Evolutionary conservation across 2,113 vertebrate genomes (phyloP), one percentile per base, ranked within the genome.

Genomic region (Tetrax tetrax): DNA sequence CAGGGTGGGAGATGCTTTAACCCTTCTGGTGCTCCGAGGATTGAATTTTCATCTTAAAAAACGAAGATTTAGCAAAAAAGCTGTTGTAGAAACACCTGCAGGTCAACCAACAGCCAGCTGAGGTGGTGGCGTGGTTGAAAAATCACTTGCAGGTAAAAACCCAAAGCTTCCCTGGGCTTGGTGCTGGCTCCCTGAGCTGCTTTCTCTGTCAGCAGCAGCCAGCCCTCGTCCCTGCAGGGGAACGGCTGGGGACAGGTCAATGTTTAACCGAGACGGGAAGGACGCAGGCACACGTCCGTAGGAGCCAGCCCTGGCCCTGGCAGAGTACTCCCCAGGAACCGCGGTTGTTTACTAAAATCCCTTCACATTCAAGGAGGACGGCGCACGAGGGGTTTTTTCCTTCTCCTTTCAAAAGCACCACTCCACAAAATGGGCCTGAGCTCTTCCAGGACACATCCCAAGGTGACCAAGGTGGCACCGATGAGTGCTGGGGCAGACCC

Each of bases 401-500:
- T 64, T 38, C 75, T 61, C 57, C 72, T 59, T 93, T 47, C 54
- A 12, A 64, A 88, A 66, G 57, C 27, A 21, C 14, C 3, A 3
- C 51, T 33, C 21, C 5, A 37, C 63, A 66, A 80, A 66, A 98
- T 98, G 98, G 98, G 98, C 12, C 81, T 97, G 87, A 91, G 85
- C 47, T 71, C 84, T 41, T 98, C 98, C 33, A 98, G 90, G 90
- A 4, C 74, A 0, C 97, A 93, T 17, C 93, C 85, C 63, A 97
- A 69, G 75, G 96, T 98, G 82, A 98, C 93, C 80, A 97, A 91
- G 93, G 98, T 98, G 75, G 95, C 91, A 13, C 98, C 98, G 1
- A 60, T 97, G 70, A 15, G 21, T 8, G 2, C 4, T 1, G 25
- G 37, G 83, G 97, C 92, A 61, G 89, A 59, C 37, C 65, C 80